Evolutionary conservation across 2,797 vertebrate species (phyloP).

Genomic region (Phalanger gymnotis): DNA sequence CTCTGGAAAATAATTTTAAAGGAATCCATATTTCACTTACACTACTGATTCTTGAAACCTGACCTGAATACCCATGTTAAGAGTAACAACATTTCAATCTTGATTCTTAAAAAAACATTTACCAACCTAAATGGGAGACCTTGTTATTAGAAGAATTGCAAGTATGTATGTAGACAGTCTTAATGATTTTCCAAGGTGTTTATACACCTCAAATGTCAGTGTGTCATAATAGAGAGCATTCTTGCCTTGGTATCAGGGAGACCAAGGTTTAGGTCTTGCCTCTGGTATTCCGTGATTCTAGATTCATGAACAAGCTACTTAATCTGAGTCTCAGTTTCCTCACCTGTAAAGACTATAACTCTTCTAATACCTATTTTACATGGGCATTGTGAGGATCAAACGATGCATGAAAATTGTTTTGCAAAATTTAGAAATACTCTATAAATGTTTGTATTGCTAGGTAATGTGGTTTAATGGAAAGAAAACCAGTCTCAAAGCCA

Average conservation of each 20-base stretch:
- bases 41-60: not conserved
- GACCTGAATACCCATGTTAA: not conserved
- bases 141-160: not conserved
- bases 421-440: not conserved
- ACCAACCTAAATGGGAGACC: not conserved
- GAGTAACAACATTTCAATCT: not conserved
- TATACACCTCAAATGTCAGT: not conserved
- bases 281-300: not conserved
- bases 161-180: not conserved
- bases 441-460: not conserved
- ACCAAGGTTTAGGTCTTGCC: not conserved
- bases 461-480: not conserved
- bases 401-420: not conserved
- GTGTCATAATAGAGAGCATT: too few species aligned
- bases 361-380: not conserved
- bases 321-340: not conserved
- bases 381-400: not conserved
- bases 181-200: not conserved
- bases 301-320: not conserved
- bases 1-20: not conserved
- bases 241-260: not conserved
- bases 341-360: not conserved
- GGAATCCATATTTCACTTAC: not conserved
- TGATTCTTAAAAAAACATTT: not conserved
- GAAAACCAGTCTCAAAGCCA: not conserved